These are phyloP conservation scores for Petrolisthes cinctipes DNA, from an alignment of 2,888 invertebrate species.

Conservation along the genomic window DNA sequence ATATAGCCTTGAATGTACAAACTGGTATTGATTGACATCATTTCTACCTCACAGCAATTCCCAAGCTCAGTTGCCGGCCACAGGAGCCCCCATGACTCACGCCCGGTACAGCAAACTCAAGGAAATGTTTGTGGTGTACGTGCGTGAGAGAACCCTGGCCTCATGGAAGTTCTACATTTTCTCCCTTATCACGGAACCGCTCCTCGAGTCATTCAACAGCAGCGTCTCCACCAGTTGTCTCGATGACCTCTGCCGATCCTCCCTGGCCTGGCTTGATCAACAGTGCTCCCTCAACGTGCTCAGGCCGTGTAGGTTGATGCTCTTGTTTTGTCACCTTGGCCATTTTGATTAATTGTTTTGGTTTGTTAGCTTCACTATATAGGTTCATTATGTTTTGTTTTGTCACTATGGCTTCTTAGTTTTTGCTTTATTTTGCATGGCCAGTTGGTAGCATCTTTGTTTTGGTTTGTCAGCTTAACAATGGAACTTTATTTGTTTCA, in stretches of 20 bases:
- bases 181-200: constrained; percentile 88
- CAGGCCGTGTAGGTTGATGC: constrained; percentile 78
- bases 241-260: constrained; percentile 91
- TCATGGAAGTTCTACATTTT: constrained; percentile 99
- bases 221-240: constrained; percentile 92
- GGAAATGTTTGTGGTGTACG: constrained; percentile 94
- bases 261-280: constrained; percentile 94
- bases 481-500: not conserved
- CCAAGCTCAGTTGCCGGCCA: constrained; percentile 93
- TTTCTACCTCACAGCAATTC: constrained; percentile 78
- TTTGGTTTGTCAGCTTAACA: not conserved
- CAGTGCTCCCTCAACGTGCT: constrained; percentile 94
- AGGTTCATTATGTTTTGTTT: constrained; percentile 11
- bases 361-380: not conserved
- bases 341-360: not conserved
- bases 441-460: not conserved
- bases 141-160: constrained; percentile 84
- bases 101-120: constrained; percentile 80
- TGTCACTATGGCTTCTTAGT: not conserved
- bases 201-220: constrained; percentile 90
- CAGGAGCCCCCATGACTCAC: constrained; percentile 89
- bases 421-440: not conserved
- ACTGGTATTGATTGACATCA: constrained; percentile 35
- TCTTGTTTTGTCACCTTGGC: not conserved
- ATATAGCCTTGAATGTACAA: not conserved